These are phyloP conservation scores for Hirudo medicinalis DNA, from an alignment of 1,140 invertebrate species.

Conservation along the genomic window DNA sequence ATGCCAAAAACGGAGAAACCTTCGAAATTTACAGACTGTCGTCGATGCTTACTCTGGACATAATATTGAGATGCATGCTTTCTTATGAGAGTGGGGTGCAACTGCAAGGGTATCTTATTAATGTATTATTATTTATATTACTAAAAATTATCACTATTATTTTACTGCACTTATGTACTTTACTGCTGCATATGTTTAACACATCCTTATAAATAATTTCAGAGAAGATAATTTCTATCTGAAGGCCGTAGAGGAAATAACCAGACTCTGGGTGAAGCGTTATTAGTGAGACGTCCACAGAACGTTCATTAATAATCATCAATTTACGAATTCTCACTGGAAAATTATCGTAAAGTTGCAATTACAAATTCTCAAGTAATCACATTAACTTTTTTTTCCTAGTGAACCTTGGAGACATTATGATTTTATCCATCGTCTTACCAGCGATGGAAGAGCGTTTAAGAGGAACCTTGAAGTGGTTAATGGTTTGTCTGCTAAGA, in stretches of 20 bases:
- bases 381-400: background rate
- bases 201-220: too few species aligned
- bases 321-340: too few species aligned
- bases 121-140: background rate
- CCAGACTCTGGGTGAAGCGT: too few species aligned
- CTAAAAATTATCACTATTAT: too few species aligned
- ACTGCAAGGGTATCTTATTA: constrained; percentile 21
- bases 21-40: constrained; percentile 28
- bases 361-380: too few species aligned
- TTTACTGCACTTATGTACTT: too few species aligned
- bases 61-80: constrained; percentile 33
- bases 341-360: too few species aligned
- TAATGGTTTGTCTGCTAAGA: constrained; percentile 11
- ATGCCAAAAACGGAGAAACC: constrained; percentile 15
- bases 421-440: constrained; percentile 17
- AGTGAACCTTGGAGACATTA: constrained; percentile 14
- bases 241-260: too few species aligned
- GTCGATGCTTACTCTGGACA: constrained; percentile 30
- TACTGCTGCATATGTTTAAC: too few species aligned
- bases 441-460: constrained; percentile 17
- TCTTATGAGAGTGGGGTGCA: constrained; percentile 26
- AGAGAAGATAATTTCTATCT: too few species aligned
- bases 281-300: too few species aligned
- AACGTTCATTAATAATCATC: too few species aligned
- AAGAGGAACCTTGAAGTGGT: constrained; percentile 14